A percentile compares a stretch with the other conserved stretches of the same genome.
Conservation (phyloP, 1,140 invertebrate species). For the Drosophila trapezifrons region DNA sequence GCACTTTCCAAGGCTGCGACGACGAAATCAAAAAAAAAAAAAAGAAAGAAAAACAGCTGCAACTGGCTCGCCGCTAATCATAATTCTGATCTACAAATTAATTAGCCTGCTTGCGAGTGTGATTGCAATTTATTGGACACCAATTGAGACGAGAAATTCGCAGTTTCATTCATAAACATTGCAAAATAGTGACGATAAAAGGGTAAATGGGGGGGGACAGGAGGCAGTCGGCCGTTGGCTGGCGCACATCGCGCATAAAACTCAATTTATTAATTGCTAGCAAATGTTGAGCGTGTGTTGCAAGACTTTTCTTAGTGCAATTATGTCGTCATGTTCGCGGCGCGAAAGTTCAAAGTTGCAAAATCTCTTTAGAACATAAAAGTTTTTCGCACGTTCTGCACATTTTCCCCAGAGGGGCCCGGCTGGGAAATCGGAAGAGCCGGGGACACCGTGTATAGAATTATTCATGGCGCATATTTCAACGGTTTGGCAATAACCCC, state of each 20-base stretch:
- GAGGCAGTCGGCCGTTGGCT: neutral
- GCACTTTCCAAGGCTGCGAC: slow-evolving; percentile 69
- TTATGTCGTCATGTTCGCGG: slow-evolving; percentile 64
- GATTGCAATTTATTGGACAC: slow-evolving; percentile 82
- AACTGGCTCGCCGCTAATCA: slow-evolving; percentile 66
- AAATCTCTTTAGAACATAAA: slow-evolving; percentile 72
- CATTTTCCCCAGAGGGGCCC: slow-evolving; percentile 23
- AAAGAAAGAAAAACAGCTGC: slow-evolving; percentile 44
- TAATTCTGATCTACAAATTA: slow-evolving; percentile 81
- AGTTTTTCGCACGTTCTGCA: slow-evolving; percentile 77
- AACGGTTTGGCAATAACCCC: slow-evolving; percentile 60
- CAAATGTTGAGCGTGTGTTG: slow-evolving; percentile 73
- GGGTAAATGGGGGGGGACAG: slow-evolving; percentile 1
- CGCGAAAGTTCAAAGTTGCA: slow-evolving; percentile 78
- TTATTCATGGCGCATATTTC: slow-evolving; percentile 72
- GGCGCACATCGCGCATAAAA: slow-evolving; percentile 18
- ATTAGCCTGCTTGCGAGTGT: slow-evolving; percentile 72
- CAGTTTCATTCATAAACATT: slow-evolving; percentile 78
- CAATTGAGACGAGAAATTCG: slow-evolving; percentile 66
- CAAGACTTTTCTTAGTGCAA: slow-evolving; percentile 48
- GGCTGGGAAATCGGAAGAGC: neutral
- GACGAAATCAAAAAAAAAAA: neutral
- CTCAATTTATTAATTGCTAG: slow-evolving; percentile 76
- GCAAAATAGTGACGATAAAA: slow-evolving; percentile 38
- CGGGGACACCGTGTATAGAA: slow-evolving; percentile 32